Evolutionary conservation across 1,140 invertebrate species (phyloP), one percentile per base, ranked within the genome.

Genomic region (Psilanteris sp.): DNA sequence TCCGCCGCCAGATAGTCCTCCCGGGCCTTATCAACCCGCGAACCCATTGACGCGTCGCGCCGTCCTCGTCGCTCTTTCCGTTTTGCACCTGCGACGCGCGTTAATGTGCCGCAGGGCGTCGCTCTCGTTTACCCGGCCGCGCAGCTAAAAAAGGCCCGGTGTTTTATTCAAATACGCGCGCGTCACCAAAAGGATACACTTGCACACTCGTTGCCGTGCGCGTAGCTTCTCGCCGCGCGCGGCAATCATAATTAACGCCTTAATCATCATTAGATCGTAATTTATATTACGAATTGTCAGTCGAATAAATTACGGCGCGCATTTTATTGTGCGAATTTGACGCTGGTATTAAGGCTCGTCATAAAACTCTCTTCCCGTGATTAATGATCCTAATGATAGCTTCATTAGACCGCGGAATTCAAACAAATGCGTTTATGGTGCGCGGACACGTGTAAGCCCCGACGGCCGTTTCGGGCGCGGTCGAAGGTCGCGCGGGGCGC

Each of bases 1-100:
- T 78, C 16, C 81, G 79, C 72, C 77, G 79, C 48, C 78, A 82
- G 83, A 88, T 88, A 87, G 80, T 74, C 64, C 75, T 72, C 74
- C 61, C 52, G 55, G 54, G 61, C 29, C 67, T 86, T 87, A 83
- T 84, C 81, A 71, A 24, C 48, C 57, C 50, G 66, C 67, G 68
- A 79, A 74, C 74, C 73, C 80, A 54, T 70, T 64, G 79, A 70
- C 72, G 44, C 59, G 70, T 68, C 31, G 55, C 39, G 55, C 27
- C 43, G 29, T 78, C 76, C 43, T 27, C 4, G 31, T 76, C 11
- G 7, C 72, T 43, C 64, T 61, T 41, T 72, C 67, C 74, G 71
- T 66, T 59, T 44, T 37, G 34, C 5, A 13, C 16, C 16, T 18
- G 46, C 29, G 43, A 50, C 59, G 44, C 66, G 46, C 43, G 70